These are phyloP conservation scores for Palythoa caribaeorum DNA, from an alignment of 92 coral and sea anemone genomes.

Conservation along the genomic window DNA sequence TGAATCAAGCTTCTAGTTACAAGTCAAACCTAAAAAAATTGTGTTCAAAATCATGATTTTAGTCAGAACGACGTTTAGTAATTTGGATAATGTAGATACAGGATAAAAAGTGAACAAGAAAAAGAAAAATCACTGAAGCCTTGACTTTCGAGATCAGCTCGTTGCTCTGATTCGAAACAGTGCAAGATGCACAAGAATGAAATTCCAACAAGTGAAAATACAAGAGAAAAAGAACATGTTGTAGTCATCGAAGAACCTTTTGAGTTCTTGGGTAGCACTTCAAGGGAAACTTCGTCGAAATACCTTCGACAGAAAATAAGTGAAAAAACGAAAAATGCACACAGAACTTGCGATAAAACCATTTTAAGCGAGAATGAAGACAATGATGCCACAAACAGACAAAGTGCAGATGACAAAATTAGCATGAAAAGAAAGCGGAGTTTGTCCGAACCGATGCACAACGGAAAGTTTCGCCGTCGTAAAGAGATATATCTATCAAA, in stretches of 20 bases:
- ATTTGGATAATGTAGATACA: not conserved
- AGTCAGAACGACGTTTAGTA: not conserved
- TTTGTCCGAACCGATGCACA: constrained; percentile 2
- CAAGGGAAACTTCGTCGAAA: constrained; percentile 11
- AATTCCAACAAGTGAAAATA: not conserved
- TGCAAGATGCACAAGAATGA: not conserved
- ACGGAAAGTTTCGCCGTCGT: not conserved
- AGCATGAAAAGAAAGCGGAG: constrained; percentile 1
- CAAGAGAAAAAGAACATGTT: constrained; percentile 8
- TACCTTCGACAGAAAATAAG: not conserved
- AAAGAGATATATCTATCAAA: not conserved
- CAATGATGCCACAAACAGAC: not conserved
- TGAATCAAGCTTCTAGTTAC: not conserved
- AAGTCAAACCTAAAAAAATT: not conserved
- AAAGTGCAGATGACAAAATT: not conserved
- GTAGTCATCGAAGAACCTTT: constrained; percentile 50
- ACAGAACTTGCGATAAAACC: not conserved
- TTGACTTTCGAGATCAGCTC: not conserved
- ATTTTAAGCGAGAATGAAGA: not conserved
- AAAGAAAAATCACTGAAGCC: not conserved
- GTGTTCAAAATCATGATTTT: not conserved
- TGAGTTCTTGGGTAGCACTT: not conserved
- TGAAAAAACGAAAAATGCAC: not conserved
- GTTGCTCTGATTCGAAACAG: not conserved
- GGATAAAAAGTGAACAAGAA: not conserved